Evolutionary conservation across 2,113 vertebrate genomes (phyloP).

Genomic region (Manacus vitellinus): DNA sequence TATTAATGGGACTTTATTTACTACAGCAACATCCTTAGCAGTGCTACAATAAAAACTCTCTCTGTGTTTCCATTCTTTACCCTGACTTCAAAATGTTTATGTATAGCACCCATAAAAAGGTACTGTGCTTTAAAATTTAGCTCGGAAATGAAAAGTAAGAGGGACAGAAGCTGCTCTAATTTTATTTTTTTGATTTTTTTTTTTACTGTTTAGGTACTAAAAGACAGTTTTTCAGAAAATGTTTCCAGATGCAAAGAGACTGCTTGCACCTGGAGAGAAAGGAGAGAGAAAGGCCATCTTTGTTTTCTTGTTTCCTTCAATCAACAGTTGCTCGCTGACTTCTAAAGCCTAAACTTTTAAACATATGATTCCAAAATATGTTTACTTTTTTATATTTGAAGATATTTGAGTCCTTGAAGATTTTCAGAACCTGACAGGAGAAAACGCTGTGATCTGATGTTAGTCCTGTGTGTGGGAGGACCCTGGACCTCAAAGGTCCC

Average conservation of each 20-base stretch:
- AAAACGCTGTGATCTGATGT: background rate
- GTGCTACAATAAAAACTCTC: background rate
- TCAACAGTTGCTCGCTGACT: background rate
- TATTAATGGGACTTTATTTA: constrained; percentile 38
- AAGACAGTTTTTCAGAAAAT: background rate
- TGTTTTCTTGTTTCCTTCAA: background rate
- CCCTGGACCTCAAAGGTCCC: background rate
- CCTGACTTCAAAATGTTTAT: background rate
- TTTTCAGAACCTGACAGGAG: background rate
- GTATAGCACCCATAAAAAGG: background rate
- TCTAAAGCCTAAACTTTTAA: background rate
- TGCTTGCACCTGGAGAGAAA: background rate
- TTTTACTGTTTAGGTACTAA: background rate
- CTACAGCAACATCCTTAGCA: background rate
- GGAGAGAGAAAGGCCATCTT: background rate
- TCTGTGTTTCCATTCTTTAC: background rate
- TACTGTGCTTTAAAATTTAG: background rate
- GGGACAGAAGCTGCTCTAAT: background rate
- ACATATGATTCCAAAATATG: background rate
- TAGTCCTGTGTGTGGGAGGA: background rate
- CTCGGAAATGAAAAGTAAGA: background rate
- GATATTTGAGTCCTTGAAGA: background rate
- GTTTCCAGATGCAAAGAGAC: background rate
- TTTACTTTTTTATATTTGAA: background rate
- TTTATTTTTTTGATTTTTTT: background rate